Conservation (phyloP, 2,888 invertebrate species). For the Callosobruchus maculatus region DNA sequence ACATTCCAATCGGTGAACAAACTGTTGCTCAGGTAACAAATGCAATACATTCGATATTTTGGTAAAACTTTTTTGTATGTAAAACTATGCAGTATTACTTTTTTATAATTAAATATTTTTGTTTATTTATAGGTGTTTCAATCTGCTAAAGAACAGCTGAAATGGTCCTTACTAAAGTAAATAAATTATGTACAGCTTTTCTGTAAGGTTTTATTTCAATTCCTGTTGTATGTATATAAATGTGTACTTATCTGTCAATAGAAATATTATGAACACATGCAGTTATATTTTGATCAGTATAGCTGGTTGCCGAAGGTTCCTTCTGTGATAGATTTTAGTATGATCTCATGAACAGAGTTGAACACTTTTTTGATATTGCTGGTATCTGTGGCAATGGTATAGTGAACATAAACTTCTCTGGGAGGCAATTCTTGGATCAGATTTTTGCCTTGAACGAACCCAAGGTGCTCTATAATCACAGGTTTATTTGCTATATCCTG, state of each 20-base stretch:
- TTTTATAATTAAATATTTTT: conserved; percentile 19
- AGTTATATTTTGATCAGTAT: neutral
- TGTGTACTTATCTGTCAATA: neutral
- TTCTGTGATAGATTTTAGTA: neutral
- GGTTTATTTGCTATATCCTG: conserved; percentile 57
- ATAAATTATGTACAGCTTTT: conserved; percentile 7
- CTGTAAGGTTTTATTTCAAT: conserved; percentile 1
- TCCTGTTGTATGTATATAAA: neutral
- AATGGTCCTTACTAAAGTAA: conserved; percentile 96
- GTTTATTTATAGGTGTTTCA: conserved; percentile 78
- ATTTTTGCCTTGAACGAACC: too few relatives aligned
- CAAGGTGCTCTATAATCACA: conserved; percentile 43
- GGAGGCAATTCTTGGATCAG: conserved; percentile 46
- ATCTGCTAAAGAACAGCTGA: conserved; percentile 95
- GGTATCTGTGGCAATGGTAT: conserved; percentile 72
- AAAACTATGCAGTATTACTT: conserved; percentile 1
- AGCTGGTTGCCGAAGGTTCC: too few relatives aligned
- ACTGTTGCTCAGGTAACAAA: conserved; percentile 94
- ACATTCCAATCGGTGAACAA: conserved; percentile 96
- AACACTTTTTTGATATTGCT: too few relatives aligned
- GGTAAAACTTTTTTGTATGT: conserved; percentile 38
- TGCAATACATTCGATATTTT: conserved; percentile 56
- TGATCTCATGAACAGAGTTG: too few relatives aligned
- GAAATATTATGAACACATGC: neutral
- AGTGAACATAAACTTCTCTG: conserved; percentile 69